A percentile compares a stretch with the other conserved stretches of the same genome.
These are phyloP conservation scores for Ichneumoninae sp. DNA, from an alignment of 2,888 invertebrate genomes.

Conservation along the genomic window DNA sequence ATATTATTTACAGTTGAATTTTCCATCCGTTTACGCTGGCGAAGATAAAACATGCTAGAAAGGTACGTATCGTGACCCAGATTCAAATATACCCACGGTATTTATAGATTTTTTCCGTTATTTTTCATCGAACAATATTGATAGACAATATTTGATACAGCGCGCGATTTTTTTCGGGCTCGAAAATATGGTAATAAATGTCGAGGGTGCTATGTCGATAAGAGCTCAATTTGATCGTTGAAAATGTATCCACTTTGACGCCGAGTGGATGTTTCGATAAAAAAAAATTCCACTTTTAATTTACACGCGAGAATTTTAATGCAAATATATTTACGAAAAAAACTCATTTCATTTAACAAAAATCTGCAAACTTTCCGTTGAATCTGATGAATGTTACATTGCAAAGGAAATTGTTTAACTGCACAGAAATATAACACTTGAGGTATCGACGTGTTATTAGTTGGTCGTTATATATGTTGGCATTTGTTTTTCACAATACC, in stretches of 20 bases:
- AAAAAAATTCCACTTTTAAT: not conserved
- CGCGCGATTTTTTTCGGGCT: not conserved
- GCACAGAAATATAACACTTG: not conserved
- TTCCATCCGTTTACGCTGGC: not conserved
- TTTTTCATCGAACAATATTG: not conserved
- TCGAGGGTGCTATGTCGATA: not conserved
- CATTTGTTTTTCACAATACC: not conserved
- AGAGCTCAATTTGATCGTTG: not conserved
- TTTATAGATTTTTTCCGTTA: not conserved
- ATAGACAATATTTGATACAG: not conserved
- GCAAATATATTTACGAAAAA: not conserved
- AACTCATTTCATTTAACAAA: not conserved
- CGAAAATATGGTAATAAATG: not conserved
- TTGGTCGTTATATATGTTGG: not conserved
- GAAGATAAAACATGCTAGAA: not conserved
- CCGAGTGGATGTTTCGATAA: not conserved
- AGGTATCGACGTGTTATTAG: no score
- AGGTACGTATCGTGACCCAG: not conserved
- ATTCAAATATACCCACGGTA: no score
- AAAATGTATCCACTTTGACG: not conserved
- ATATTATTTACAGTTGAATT: conserved; percentile 7
- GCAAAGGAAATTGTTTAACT: not conserved
- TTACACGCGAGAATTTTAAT: not conserved
- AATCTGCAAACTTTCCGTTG: not conserved
- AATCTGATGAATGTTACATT: not conserved